These are phyloP conservation scores for Sinopyrophorus schimmeli DNA, from an alignment of 2,888 invertebrate species.

Conservation along the genomic window DNA sequence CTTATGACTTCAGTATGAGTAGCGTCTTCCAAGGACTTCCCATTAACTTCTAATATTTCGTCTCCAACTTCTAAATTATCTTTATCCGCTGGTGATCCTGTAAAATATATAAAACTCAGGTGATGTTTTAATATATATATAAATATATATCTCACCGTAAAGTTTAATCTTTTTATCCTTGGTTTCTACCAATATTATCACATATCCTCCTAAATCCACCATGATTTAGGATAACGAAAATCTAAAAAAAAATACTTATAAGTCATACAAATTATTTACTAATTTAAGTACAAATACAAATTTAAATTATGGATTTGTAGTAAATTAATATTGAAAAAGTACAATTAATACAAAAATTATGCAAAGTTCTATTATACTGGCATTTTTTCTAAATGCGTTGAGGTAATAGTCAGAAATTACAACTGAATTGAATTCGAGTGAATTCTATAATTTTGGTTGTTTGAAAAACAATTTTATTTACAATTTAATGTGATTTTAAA, in stretches of 20 bases:
- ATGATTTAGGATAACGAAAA: conserved; percentile 53
- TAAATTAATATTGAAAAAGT: too few relatives aligned
- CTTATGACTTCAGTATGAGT: conserved; percentile 90
- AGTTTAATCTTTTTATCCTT: conserved; percentile 93
- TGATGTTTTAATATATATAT: neutral
- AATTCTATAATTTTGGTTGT: too few relatives aligned
- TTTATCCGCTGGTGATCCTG: conserved; percentile 88
- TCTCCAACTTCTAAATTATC: conserved; percentile 94
- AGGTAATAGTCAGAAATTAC: too few relatives aligned
- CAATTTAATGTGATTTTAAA: too few relatives aligned
- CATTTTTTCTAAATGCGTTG: too few relatives aligned
- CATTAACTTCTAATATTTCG: conserved; percentile 97
- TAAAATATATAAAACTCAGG: conserved; percentile 3
- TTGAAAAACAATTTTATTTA: too few relatives aligned
- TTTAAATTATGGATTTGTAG: too few relatives aligned
- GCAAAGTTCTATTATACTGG: too few relatives aligned
- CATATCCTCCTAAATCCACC: conserved; percentile 93
- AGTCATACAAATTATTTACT: too few relatives aligned
- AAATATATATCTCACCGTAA: conserved; percentile 67
- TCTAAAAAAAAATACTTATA: conserved; percentile 21
- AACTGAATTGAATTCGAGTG: too few relatives aligned
- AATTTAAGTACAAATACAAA: too few relatives aligned
- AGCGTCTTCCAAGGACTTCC: conserved; percentile 87
- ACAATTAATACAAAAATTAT: too few relatives aligned
- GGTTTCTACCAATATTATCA: conserved; percentile 91